phyloP scores from a whole-genome alignment of 2,797 vertebrate species.

The Epinephelus coioides region DNA sequence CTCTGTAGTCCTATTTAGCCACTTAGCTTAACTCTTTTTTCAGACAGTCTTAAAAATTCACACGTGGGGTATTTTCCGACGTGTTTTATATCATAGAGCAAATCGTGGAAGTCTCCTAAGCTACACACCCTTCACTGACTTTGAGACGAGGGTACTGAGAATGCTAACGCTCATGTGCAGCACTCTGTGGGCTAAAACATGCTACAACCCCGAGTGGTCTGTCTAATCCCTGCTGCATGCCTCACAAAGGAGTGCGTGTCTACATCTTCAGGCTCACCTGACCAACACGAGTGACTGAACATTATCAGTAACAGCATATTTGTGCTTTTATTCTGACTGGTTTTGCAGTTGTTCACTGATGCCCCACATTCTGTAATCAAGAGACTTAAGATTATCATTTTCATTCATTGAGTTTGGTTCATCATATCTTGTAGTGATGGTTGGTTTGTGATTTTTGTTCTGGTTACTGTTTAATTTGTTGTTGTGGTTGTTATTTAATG shows the following conservation, averaged over 20 bases:
- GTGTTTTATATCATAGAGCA: too few relatives aligned
- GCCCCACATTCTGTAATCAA: slow-evolving; percentile 24
- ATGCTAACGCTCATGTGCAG: too few relatives aligned
- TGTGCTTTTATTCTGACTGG: slow-evolving; percentile 3
- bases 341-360: slow-evolving; percentile 29
- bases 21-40: too few relatives aligned
- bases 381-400: background rate
- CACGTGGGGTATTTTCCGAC: too few relatives aligned
- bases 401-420: slow-evolving; percentile 13
- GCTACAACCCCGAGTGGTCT: background rate
- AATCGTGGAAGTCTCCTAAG: too few relatives aligned
- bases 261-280: slow-evolving; percentile 43
- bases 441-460: slow-evolving; percentile 28
- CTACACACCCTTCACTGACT: too few relatives aligned
- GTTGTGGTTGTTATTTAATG: slow-evolving; percentile 24
- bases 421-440: background rate
- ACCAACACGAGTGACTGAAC: slow-evolving; percentile 44
- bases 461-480: slow-evolving; percentile 18
- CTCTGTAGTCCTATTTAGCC: too few relatives aligned
- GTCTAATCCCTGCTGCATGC: background rate
- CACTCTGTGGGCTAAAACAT: background rate
- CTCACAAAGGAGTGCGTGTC: slow-evolving; percentile 1
- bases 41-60: too few relatives aligned
- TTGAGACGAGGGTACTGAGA: too few relatives aligned
- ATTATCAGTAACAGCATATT: slow-evolving; percentile 1